A percentile compares a stretch with the other conserved stretches of the same genome.
phyloP scores from a whole-genome alignment of 2,888 invertebrate species.

The Drosophila flavopinicola region DNA sequence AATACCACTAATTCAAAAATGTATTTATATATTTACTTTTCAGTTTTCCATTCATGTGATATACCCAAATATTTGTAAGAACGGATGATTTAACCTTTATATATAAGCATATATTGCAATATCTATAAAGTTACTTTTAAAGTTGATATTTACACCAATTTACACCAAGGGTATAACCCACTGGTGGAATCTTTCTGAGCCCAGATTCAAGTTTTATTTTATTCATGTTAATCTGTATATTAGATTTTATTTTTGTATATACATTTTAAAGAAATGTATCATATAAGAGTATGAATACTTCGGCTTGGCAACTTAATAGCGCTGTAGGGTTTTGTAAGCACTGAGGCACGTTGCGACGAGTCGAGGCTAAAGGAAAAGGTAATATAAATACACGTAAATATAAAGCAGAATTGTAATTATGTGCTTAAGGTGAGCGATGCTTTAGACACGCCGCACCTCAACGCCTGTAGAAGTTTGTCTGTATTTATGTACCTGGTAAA shows the following conservation, averaged over 20 bases:
- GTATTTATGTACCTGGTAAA: slow-evolving; percentile 3
- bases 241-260: too few species aligned
- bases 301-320: slow-evolving; percentile 5
- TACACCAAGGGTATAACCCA: too few species aligned
- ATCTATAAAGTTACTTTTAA: too few species aligned
- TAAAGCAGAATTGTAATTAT: slow-evolving; percentile 79
- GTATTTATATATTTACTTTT: too few species aligned
- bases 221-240: too few species aligned
- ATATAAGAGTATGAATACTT: slow-evolving; percentile 15
- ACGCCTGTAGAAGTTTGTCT: slow-evolving; percentile 4
- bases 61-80: background rate
- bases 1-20: too few species aligned
- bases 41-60: background rate
- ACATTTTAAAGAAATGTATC: background rate
- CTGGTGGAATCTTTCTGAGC: background rate
- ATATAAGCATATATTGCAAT: background rate
- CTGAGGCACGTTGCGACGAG: slow-evolving; percentile 14
- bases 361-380: slow-evolving; percentile 54
- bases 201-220: too few species aligned
- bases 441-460: slow-evolving; percentile 28
- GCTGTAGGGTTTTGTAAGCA: slow-evolving; percentile 4
- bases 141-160: too few species aligned
- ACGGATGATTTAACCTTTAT: background rate
- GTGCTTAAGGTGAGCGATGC: slow-evolving; percentile 78
- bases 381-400: slow-evolving; percentile 78